These are phyloP conservation scores for Scaptomyza montana DNA, from an alignment of 1,140 invertebrate species.

Conservation along the genomic window DNA sequence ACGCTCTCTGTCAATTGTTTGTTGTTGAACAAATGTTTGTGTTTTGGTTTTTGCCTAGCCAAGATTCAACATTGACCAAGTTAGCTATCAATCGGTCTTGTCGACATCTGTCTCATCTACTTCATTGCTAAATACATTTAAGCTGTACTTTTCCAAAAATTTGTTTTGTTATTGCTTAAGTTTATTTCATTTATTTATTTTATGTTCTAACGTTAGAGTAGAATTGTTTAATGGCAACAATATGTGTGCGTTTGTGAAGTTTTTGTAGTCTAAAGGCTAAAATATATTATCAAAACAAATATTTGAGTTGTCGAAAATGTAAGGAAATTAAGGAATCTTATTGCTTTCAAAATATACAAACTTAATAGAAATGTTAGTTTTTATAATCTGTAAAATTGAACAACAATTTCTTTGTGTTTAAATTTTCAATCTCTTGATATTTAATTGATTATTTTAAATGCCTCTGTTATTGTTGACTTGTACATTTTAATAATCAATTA, in stretches of 20 bases:
- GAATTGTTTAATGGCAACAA: background rate
- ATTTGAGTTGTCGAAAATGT: too few relatives aligned
- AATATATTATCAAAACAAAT: background rate
- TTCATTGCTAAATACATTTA: background rate
- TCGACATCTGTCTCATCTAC: constrained; percentile 28
- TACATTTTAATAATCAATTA: too few relatives aligned
- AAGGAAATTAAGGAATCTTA: too few relatives aligned
- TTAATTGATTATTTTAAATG: too few relatives aligned
- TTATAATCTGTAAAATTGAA: too few relatives aligned
- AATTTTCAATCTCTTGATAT: too few relatives aligned
- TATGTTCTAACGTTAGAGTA: constrained; percentile 16
- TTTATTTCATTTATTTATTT: constrained; percentile 38
- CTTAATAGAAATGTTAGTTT: too few relatives aligned
- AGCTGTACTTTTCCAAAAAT: constrained; percentile 2
- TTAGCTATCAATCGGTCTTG: constrained; percentile 38
- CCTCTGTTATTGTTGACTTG: too few relatives aligned
- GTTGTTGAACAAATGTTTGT: constrained; percentile 62
- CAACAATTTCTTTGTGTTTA: too few relatives aligned
- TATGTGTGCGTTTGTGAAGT: too few relatives aligned
- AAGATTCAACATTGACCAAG: constrained; percentile 77
- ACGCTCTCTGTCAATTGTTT: constrained; percentile 43
- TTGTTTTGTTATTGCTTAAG: constrained; percentile 1
- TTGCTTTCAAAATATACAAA: too few relatives aligned
- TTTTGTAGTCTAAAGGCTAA: background rate
- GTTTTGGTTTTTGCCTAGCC: constrained; percentile 37